These are phyloP conservation scores for Spisula subtruncata DNA, from an alignment of 2,888 invertebrate genomes.

Conservation along the genomic window DNA sequence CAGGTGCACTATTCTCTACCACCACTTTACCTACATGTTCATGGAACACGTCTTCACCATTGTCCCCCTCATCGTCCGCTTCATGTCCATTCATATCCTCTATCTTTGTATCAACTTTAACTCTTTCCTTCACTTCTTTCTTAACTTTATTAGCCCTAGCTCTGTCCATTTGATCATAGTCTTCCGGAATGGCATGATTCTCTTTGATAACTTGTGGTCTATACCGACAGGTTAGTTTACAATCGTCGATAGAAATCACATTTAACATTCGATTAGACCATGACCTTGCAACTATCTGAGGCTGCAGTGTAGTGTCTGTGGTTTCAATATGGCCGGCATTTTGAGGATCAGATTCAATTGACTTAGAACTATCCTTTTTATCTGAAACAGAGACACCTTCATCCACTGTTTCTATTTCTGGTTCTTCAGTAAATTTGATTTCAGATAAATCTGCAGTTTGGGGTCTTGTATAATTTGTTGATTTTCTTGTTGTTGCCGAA, in stretches of 20 bases:
- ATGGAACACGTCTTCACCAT: constrained; percentile 36
- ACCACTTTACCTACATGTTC: constrained; percentile 17
- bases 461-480: constrained; percentile 54
- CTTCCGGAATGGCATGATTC: constrained; percentile 45
- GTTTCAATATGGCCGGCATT: constrained; percentile 39
- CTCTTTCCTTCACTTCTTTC: background rate
- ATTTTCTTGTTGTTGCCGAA: constrained; percentile 56
- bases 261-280: constrained; percentile 79
- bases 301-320: constrained; percentile 55
- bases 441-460: constrained; percentile 42
- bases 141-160: constrained; percentile 36
- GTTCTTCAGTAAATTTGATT: constrained; percentile 21
- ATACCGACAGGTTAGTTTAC: constrained; percentile 77
- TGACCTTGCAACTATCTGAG: constrained; percentile 73
- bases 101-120: background rate
- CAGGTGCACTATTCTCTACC: background rate
- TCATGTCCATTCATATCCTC: constrained; percentile 47
- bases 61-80: constrained; percentile 51
- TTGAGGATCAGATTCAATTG: constrained; percentile 48
- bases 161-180: constrained; percentile 38
- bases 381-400: constrained; percentile 47
- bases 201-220: constrained; percentile 70
- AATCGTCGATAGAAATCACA: constrained; percentile 82
- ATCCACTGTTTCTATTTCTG: constrained; percentile 59
- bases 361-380: constrained; percentile 51